Evolutionary conservation across 2,888 invertebrate genomes (phyloP).

Genomic region (Leuctra nigra): DNA sequence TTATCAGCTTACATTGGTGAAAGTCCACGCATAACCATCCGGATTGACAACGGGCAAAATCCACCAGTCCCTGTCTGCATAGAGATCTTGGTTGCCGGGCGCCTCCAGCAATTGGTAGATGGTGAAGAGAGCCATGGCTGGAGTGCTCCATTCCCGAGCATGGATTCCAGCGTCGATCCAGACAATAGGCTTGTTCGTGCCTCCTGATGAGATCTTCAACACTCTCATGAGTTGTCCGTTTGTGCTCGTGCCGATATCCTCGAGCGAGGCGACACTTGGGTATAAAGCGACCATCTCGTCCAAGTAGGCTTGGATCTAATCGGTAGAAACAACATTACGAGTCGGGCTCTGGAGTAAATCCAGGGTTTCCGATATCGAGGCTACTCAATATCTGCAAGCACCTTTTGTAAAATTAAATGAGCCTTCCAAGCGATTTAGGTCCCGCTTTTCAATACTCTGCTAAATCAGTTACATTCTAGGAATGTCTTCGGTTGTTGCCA

Average conservation of each 20-base stretch:
- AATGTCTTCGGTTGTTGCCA: no score
- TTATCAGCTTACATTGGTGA: slow-evolving; percentile 43
- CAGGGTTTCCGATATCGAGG: no score
- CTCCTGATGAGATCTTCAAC: slow-evolving; percentile 52
- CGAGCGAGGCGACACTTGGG: slow-evolving; percentile 47
- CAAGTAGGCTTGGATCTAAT: slow-evolving; percentile 47
- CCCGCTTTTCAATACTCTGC: no score
- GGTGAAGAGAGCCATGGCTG: slow-evolving; percentile 50
- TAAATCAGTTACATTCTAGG: no score
- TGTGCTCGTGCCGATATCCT: slow-evolving; percentile 50
- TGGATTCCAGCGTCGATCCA: slow-evolving; percentile 40
- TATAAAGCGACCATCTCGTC: slow-evolving; percentile 43
- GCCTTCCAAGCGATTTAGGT: no score
- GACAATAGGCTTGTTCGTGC: slow-evolving; percentile 8
- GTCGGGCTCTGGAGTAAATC: no score
- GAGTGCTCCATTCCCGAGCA: slow-evolving; percentile 63
- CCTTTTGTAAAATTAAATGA: no score
- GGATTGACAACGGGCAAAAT: slow-evolving; percentile 61
- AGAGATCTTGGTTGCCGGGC: slow-evolving; percentile 46
- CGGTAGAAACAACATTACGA: neutral
- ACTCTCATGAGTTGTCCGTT: slow-evolving; percentile 53
- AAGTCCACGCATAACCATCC: slow-evolving; percentile 60
- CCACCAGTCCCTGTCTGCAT: slow-evolving; percentile 58
- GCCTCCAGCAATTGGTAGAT: slow-evolving; percentile 54
- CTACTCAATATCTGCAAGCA: no score